Conservation (phyloP, 1,140 invertebrate genomes). For the Ptiloglossa arizonensis region DNA sequence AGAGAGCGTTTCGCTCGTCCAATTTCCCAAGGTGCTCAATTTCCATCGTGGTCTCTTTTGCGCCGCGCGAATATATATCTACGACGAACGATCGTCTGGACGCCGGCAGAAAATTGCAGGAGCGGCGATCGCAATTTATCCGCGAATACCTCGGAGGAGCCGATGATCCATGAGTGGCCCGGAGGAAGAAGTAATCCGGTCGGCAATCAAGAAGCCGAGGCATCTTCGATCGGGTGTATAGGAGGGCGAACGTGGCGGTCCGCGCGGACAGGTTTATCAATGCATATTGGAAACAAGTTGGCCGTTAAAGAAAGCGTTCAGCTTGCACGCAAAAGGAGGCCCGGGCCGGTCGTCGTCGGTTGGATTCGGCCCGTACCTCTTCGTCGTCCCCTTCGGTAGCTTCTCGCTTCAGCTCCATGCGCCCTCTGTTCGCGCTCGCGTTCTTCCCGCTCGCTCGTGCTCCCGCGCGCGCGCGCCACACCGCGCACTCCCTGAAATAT, state of each 20-base stretch:
- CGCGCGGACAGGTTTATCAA: slow-evolving; percentile 71
- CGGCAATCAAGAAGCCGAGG: slow-evolving; percentile 65
- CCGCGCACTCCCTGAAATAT: slow-evolving; percentile 74
- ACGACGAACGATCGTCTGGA: slow-evolving; percentile 60
- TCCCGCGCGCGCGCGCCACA: slow-evolving; percentile 23
- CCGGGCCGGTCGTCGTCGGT: slow-evolving; percentile 35
- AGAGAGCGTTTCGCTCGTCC: slow-evolving; percentile 22
- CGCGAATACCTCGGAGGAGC: slow-evolving; percentile 56
- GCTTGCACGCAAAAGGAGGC: slow-evolving; percentile 39
- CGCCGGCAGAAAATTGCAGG: slow-evolving; percentile 63
- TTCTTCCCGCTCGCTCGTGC: slow-evolving; percentile 25
- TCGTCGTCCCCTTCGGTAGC: too few relatives aligned
- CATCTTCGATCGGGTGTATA: slow-evolving; percentile 56
- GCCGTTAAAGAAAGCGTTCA: slow-evolving; percentile 58
- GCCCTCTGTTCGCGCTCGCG: slow-evolving; percentile 5
- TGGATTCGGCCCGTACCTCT: slow-evolving; percentile 43
- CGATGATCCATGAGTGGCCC: slow-evolving; percentile 65
- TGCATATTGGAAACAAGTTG: slow-evolving; percentile 73
- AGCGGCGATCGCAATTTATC: slow-evolving; percentile 64
- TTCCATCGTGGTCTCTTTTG: slow-evolving; percentile 58
- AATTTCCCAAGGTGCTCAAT: slow-evolving; percentile 48
- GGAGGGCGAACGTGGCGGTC: slow-evolving; percentile 20
- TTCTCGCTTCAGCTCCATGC: slow-evolving; percentile 8
- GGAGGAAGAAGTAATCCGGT: slow-evolving; percentile 62
- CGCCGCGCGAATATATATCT: slow-evolving; percentile 55